These are phyloP conservation scores for Haemorhous mexicanus DNA, from an alignment of 2,113 vertebrate genomes.

Conservation along the genomic window DNA sequence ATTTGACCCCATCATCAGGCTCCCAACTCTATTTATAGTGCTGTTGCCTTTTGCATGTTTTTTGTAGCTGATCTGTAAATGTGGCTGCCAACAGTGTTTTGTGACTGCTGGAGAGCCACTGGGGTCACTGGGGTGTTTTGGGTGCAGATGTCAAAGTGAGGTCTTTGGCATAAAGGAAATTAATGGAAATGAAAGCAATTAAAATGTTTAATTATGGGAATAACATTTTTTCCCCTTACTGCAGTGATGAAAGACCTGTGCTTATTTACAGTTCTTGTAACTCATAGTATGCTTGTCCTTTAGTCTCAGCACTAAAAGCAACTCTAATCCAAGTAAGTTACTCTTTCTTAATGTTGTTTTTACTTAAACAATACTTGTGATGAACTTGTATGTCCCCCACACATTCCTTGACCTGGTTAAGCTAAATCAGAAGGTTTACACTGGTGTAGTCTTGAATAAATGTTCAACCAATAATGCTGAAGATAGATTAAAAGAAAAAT, in stretches of 20 bases:
- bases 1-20: neutral
- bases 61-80: neutral
- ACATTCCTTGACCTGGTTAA: neutral
- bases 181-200: neutral
- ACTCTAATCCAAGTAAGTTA: neutral
- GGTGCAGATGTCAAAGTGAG: neutral
- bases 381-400: rapidly evolving
- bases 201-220: neutral
- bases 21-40: neutral
- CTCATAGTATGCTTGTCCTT: neutral
- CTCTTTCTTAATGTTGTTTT: neutral
- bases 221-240: neutral
- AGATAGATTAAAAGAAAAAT: neutral
- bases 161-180: neutral
- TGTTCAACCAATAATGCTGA: neutral
- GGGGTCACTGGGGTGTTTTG: neutral
- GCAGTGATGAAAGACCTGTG: neutral
- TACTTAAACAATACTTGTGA: neutral
- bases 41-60: neutral
- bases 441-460: neutral
- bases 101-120: neutral
- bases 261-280: neutral
- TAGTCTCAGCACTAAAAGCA: neutral
- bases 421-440: neutral
- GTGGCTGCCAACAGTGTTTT: neutral